These are phyloP conservation scores for Elysia chlorotica DNA, from an alignment of 1,140 invertebrate species.

Conservation along the genomic window DNA sequence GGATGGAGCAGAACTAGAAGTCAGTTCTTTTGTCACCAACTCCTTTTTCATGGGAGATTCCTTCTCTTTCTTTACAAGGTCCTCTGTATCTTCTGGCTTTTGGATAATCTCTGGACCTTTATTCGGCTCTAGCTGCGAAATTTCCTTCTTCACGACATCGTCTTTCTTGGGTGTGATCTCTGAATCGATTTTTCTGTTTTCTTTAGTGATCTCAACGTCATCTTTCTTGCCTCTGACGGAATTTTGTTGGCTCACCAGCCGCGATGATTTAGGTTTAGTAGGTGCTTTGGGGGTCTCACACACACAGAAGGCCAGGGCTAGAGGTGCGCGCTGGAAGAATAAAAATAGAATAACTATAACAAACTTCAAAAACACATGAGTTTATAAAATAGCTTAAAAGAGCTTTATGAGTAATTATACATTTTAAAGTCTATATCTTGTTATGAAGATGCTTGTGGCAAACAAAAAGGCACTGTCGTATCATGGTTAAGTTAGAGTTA, in stretches of 20 bases:
- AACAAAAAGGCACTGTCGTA: not conserved
- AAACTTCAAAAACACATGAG: too few species aligned
- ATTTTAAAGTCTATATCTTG: not conserved
- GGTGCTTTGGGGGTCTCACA: not conserved
- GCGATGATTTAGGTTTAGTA: not conserved
- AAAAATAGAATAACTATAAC: too few species aligned
- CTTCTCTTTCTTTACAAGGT: not conserved
- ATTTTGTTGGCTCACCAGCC: too few species aligned
- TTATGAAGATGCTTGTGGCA: not conserved
- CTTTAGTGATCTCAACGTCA: not conserved
- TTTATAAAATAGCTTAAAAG: too few species aligned
- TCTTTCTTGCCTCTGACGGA: not conserved
- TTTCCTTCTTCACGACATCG: not conserved
- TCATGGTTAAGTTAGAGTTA: not conserved
- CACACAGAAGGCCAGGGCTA: conserved; percentile 7
- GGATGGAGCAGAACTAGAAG: not conserved
- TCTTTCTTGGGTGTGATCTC: not conserved
- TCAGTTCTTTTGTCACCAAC: not conserved
- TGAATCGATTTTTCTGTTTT: not conserved
- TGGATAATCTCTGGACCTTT: not conserved
- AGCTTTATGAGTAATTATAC: too few species aligned
- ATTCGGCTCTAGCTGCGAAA: not conserved
- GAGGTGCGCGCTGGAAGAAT: conserved; percentile 5
- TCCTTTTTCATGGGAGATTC: not conserved
- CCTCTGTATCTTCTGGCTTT: not conserved